Evolutionary conservation across 2,113 vertebrate species (phyloP).

Genomic region (Trematomus loennbergii): DNA sequence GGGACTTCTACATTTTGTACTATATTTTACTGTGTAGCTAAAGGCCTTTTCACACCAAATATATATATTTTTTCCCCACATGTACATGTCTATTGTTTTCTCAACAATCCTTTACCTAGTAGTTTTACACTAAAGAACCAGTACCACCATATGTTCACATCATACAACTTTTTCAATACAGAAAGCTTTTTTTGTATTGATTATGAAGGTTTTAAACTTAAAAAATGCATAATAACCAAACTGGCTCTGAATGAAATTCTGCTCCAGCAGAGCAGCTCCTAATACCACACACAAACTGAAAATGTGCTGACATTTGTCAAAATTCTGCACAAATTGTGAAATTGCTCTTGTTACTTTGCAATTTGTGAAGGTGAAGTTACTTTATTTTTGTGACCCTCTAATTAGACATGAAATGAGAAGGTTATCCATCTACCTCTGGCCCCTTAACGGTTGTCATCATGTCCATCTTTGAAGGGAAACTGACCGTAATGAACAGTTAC

Average conservation of each 20-base stretch:
- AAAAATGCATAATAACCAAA: too few relatives aligned
- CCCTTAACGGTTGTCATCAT: conserved; percentile 26
- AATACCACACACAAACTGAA: background rate
- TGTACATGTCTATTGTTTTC: background rate
- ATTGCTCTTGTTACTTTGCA: background rate
- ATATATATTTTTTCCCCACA: background rate
- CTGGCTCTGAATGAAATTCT: too few relatives aligned
- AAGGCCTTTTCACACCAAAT: conserved; percentile 9
- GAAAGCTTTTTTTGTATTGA: too few relatives aligned
- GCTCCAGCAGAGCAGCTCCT: background rate
- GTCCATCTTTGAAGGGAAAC: conserved; percentile 40
- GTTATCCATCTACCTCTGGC: conserved; percentile 24
- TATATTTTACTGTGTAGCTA: background rate
- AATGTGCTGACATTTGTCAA: conserved; percentile 17
- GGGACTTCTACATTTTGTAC: too few relatives aligned
- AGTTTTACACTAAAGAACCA: too few relatives aligned
- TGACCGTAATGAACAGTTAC: conserved; percentile 40
- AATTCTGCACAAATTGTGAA: background rate
- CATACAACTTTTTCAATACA: too few relatives aligned
- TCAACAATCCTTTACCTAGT: background rate
- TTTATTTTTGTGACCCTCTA: conserved; percentile 12
- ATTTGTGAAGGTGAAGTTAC: conserved; percentile 5
- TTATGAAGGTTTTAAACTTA: too few relatives aligned
- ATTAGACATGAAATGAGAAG: conserved; percentile 14
- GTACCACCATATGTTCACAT: too few relatives aligned